These are phyloP conservation scores for Lithophane ornitopus DNA, from an alignment of 2,888 invertebrate genomes.

Conservation along the genomic window DNA sequence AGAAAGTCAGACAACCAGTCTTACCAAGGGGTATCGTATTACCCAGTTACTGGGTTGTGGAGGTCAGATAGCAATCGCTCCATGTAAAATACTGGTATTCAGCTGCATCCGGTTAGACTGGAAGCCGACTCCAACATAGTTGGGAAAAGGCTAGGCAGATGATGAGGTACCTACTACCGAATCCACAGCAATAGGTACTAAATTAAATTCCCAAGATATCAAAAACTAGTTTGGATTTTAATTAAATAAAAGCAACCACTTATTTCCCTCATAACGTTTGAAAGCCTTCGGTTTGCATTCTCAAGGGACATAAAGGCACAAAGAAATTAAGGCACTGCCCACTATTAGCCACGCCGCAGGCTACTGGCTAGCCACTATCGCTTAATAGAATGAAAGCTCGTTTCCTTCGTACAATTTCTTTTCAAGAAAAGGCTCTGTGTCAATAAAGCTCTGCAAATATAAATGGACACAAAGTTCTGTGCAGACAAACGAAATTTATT, in stretches of 20 bases:
- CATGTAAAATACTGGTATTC: no score
- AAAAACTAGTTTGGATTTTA: constrained; percentile 18
- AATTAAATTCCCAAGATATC: neutral
- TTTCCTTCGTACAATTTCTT: constrained; percentile 35
- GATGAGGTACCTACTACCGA: neutral
- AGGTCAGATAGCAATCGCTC: no score
- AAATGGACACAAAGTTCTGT: constrained; percentile 44
- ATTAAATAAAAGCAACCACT: constrained; percentile 5
- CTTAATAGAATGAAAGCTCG: constrained; percentile 45
- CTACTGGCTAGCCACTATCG: constrained; percentile 19
- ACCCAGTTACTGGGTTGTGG: no score
- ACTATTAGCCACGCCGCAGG: constrained; percentile 25
- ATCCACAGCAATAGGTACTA: neutral
- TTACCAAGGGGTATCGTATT: no score
- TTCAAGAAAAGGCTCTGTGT: constrained; percentile 45
- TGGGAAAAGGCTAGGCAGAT: no score
- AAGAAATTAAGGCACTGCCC: constrained; percentile 50
- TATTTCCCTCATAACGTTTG: constrained; percentile 14
- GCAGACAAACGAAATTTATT: constrained; percentile 30
- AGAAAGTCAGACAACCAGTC: no score
- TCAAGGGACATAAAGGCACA: constrained; percentile 17
- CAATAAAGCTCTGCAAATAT: constrained; percentile 51
- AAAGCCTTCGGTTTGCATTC: constrained; percentile 15
- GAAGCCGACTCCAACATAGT: no score
- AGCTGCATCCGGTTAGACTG: no score